Conservation (phyloP, 1,140 invertebrate genomes). For the Trichomalopsis sarcophagae region DNA sequence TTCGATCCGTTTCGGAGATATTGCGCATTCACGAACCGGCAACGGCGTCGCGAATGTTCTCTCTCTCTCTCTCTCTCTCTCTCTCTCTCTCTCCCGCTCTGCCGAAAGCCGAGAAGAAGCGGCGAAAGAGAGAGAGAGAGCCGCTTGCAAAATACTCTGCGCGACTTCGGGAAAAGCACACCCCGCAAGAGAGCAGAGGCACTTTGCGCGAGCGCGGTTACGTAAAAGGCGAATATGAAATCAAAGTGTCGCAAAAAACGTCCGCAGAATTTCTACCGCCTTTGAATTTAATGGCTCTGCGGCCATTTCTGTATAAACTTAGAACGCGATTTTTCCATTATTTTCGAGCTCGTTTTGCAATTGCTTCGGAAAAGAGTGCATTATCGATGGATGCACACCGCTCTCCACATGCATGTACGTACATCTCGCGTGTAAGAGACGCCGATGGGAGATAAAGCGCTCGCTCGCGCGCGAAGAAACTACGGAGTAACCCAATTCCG, state of each 20-base stretch:
- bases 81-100: conserved; percentile 9
- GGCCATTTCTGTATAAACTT: too few relatives aligned
- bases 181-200: background rate
- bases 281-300: background rate
- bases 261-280: background rate
- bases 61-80: conserved; percentile 21
- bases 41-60: conserved; percentile 48
- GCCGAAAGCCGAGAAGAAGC: conserved; percentile 9
- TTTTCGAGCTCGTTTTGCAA: too few relatives aligned
- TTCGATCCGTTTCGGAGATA: conserved; percentile 67
- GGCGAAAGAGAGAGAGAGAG: background rate
- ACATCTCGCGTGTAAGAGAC: background rate
- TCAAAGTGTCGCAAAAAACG: conserved; percentile 12
- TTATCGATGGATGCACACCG: too few relatives aligned
- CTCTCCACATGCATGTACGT: background rate
- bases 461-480: conserved; percentile 2
- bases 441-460: conserved; percentile 34
- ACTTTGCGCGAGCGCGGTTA: conserved; percentile 1
- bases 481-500: conserved; percentile 41
- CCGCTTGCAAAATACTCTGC: conserved; percentile 36
- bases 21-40: conserved; percentile 56
- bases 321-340: too few relatives aligned
- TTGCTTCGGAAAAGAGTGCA: too few relatives aligned
- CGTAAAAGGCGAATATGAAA: conserved; percentile 17
- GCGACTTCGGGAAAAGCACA: conserved; percentile 24